Base-by-base conservation (phyloP, 2,888 invertebrate genomes). In the Prosopocoilus inquinatus region DNA sequence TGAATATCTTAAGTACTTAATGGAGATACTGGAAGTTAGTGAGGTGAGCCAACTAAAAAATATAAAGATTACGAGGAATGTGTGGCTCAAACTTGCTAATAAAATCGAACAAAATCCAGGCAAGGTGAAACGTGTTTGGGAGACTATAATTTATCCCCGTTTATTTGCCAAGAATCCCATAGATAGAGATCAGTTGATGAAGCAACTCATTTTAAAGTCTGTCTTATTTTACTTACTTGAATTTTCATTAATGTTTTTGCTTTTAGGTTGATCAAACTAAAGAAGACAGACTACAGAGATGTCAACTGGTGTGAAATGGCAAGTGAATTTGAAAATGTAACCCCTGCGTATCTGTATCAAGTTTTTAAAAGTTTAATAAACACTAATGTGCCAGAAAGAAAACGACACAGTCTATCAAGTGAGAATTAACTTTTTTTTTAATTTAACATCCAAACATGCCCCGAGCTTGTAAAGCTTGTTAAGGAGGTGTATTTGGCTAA, bases 271-370 rank as follows among this genome's bases (percentile, higher is more conserved):
- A 39, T 49, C 11, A 34, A n/a, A 32, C 16, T 13, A 12, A 32
- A 41, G 4, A 34, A 36, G 41, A 35, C 34, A 39, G 55, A 55
- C 33, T 50, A 41, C 32, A 50, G 46, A 35, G 12, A 28, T 16
- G 11, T 55, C 28, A 43, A 55, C 47, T 55, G 55, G 55, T 12
- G 9, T 13, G 28, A 55, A 16, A 32, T 55, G 43, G 45, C 50
- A 9, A 16, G 41, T 20, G 38, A 36, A 8, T 55, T 55, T 32
- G 32, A 46, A 33, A 11, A 32, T 50, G n/a, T 39, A 2, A 55
- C 55, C 2, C 35, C 41, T 12, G 11, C 3, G 3, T 53, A 48
- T 44, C 34, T 53, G 12, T 43, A 43, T 34, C 35, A 44, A 20
- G 9, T 53, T 3, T 53, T 53, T 43, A 45, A 36, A 12, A 13